Percentiles rank a stretch among this genome's conserved stretches.
These are phyloP conservation scores for Pasiphila rectangulata DNA, from an alignment of 2,888 invertebrate genomes.

Conservation along the genomic window DNA sequence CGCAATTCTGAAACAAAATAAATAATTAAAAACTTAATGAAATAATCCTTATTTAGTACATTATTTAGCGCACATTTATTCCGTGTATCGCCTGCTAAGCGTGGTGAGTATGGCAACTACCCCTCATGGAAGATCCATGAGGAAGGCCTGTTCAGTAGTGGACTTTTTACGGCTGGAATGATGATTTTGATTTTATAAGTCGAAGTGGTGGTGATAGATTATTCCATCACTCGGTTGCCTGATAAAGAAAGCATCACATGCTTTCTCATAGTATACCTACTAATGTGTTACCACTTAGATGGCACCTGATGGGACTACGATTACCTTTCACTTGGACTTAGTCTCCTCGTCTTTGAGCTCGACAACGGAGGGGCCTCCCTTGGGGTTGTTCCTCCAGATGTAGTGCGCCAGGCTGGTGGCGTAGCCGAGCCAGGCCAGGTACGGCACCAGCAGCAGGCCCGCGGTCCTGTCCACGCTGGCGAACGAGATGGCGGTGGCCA, in stretches of 20 bases:
- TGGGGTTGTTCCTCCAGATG: conserved; percentile 68
- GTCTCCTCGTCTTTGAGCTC: conserved; percentile 28
- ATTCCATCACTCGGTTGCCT: too few relatives aligned
- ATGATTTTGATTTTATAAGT: neutral
- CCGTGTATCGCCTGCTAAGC: too few relatives aligned
- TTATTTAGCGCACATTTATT: too few relatives aligned
- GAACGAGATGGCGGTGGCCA: conserved; percentile 59
- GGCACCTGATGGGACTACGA: neutral
- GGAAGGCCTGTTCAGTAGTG: too few relatives aligned
- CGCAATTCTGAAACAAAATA: conserved; percentile 11
- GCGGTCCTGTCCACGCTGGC: conserved; percentile 50
- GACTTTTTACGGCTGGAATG: too few relatives aligned
- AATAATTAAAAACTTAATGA: too few relatives aligned
- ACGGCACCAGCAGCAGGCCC: conserved; percentile 56
- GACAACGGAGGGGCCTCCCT: conserved; percentile 24
- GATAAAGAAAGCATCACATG: too few relatives aligned
- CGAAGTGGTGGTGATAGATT: neutral
- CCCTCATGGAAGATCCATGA: too few relatives aligned
- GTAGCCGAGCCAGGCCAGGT: conserved; percentile 66
- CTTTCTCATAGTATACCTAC: too few relatives aligned
- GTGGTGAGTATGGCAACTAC: too few relatives aligned
- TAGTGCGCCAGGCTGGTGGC: conserved; percentile 60
- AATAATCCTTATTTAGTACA: too few relatives aligned
- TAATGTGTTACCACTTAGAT: too few relatives aligned
- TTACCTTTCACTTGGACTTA: conserved; percentile 32